Conservation (phyloP, 2,888 invertebrate genomes). For the Scaptomyza polygonia region DNA sequence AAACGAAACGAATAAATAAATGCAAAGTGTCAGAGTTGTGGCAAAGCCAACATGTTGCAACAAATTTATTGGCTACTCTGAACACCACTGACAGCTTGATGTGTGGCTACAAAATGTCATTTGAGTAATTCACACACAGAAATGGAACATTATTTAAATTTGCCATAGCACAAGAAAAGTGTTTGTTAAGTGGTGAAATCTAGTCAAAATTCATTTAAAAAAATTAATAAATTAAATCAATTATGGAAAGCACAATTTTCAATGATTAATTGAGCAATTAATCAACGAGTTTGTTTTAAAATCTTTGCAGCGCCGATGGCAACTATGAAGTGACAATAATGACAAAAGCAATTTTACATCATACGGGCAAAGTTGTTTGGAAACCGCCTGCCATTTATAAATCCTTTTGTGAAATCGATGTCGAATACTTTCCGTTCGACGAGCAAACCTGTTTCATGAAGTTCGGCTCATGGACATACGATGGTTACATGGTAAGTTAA, state of each 20-base stretch:
- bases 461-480: conserved; percentile 96
- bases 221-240: not conserved
- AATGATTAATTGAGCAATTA: conserved; percentile 4
- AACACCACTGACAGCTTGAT: not conserved
- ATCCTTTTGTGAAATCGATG: conserved; percentile 97
- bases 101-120: not conserved
- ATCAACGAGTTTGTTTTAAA: not conserved
- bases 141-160: not conserved
- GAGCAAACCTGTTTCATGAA: conserved; percentile 98
- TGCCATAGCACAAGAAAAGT: not conserved
- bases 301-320: conserved; percentile 93
- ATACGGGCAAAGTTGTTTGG: conserved; percentile 97
- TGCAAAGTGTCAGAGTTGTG: conserved; percentile 4
- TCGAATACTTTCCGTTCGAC: conserved; percentile 97
- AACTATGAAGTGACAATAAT: conserved; percentile 99
- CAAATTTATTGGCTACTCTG: conserved; percentile 1
- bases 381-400: conserved; percentile 99
- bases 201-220: not conserved
- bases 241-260: not conserved
- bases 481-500: conserved; percentile 94
- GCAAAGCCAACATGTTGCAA: not conserved
- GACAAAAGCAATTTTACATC: conserved; percentile 98
- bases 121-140: not conserved
- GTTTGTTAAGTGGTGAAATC: too few species aligned
- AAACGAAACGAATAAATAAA: not conserved